Evolutionary conservation across 2,888 invertebrate species (phyloP).

Genomic region (Doris montereyensis): DNA sequence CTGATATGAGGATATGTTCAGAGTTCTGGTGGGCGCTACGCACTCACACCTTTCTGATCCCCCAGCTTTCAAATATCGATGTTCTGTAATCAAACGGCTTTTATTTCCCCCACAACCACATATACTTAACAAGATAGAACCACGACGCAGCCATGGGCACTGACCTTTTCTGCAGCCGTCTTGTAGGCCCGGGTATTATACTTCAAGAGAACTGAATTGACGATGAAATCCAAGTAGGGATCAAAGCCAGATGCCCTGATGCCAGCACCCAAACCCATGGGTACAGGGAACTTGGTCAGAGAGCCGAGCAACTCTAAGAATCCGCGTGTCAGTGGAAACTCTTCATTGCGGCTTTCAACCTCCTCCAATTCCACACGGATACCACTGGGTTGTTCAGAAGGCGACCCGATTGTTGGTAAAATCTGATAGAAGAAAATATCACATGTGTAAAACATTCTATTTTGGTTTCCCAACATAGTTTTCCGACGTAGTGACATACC

Average conservation of each 20-base stretch:
- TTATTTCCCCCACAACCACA: too few relatives aligned
- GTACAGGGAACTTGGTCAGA: constrained; percentile 76
- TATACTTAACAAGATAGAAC: too few relatives aligned
- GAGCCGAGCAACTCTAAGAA: constrained; percentile 84
- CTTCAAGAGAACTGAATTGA: constrained; percentile 85
- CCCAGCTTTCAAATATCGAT: too few relatives aligned
- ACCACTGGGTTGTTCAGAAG: constrained; percentile 10
- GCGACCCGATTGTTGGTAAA: constrained; percentile 55
- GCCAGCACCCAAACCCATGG: constrained; percentile 81
- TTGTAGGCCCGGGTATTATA: constrained; percentile 87
- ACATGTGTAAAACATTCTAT: background rate
- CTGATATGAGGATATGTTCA: too few relatives aligned
- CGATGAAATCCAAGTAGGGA: constrained; percentile 88
- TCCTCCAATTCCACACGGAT: constrained; percentile 91
- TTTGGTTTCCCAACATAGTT: background rate
- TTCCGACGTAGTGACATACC: too few relatives aligned
- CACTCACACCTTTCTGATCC: too few relatives aligned
- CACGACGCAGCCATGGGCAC: too few relatives aligned
- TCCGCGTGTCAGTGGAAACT: constrained; percentile 89
- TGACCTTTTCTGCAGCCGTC: constrained; percentile 81
- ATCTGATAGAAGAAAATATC: constrained; percentile 51
- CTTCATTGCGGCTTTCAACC: constrained; percentile 91
- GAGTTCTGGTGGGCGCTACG: too few relatives aligned
- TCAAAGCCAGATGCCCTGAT: constrained; percentile 87
- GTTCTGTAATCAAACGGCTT: too few relatives aligned